Percentiles rank a stretch among this genome's conserved stretches.
Conservation (phyloP, 23 tunicate genomes). For the Ascidia mentula region DNA sequence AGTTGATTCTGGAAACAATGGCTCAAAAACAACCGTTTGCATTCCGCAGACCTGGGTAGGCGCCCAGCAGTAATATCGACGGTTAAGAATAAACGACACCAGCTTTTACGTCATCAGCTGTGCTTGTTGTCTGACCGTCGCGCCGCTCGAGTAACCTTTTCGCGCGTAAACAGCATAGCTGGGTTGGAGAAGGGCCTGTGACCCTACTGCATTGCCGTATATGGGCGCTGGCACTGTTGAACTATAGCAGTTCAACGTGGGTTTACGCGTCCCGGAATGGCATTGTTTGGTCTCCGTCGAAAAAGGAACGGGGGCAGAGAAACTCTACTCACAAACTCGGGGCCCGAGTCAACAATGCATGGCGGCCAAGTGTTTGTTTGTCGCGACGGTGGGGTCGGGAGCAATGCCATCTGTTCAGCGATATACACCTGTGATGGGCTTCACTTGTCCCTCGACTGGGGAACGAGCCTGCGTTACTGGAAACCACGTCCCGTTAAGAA, state of each 20-base stretch:
- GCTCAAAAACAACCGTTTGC: too few relatives aligned
- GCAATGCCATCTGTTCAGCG: background rate
- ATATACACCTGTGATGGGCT: background rate
- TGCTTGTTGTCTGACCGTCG: too few relatives aligned
- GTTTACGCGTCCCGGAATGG: background rate
- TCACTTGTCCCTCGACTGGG: background rate
- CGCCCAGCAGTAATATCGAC: too few relatives aligned
- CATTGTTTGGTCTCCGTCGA: too few relatives aligned
- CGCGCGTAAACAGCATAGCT: background rate
- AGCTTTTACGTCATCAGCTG: too few relatives aligned
- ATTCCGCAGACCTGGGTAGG: too few relatives aligned
- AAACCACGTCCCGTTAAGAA: background rate
- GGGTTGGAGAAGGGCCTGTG: background rate
- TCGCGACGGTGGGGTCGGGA: background rate
- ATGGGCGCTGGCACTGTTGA: background rate
- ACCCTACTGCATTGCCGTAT: background rate
- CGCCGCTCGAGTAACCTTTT: conserved; percentile 4
- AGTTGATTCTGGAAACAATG: too few relatives aligned
- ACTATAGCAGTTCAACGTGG: background rate
- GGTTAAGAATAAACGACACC: too few relatives aligned
- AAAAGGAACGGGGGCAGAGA: too few relatives aligned
- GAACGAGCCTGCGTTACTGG: background rate
- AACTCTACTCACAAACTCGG: too few relatives aligned
- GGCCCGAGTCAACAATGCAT: conserved; percentile 4
- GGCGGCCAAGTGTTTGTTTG: background rate